Conservation (phyloP, 2,888 invertebrate genomes). For the Megamerina dolium region DNA sequence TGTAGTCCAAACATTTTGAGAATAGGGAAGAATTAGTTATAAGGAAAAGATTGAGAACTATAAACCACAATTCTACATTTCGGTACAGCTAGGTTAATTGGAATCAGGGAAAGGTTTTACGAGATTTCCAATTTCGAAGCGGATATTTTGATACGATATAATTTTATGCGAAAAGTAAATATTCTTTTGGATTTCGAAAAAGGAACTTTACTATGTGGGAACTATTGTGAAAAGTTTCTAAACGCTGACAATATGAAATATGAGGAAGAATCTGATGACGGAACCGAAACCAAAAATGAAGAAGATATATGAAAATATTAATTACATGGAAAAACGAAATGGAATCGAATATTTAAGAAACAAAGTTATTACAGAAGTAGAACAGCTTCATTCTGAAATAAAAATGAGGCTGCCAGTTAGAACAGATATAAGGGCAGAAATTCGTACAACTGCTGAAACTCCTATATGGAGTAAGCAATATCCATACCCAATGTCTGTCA, state of each 20-base stretch:
- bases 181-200: no score
- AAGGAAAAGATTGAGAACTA: no score
- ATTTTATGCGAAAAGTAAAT: slow-evolving; percentile 6
- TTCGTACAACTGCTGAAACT: slow-evolving; percentile 12
- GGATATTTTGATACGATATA: no score
- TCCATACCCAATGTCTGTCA: no score
- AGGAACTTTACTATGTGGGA: slow-evolving; percentile 4
- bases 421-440: slow-evolving; percentile 16
- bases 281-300: not conserved
- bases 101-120: slow-evolving; percentile 11
- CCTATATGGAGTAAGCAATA: no score
- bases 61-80: slow-evolving; percentile 8
- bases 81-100: slow-evolving; percentile 3
- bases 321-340: not conserved
- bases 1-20: not conserved
- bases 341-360: slow-evolving; percentile 5
- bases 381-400: slow-evolving; percentile 4
- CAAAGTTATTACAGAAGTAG: slow-evolving; percentile 1
- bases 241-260: not conserved
- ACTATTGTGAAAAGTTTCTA: slow-evolving; percentile 1
- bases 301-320: not conserved
- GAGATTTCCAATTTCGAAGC: slow-evolving; percentile 8
- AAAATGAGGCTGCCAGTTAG: slow-evolving; percentile 11
- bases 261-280: not conserved
- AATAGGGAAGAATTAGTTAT: not conserved